Conservation (phyloP, 2,797 vertebrate genomes). For the Intellagama lesueurii region DNA sequence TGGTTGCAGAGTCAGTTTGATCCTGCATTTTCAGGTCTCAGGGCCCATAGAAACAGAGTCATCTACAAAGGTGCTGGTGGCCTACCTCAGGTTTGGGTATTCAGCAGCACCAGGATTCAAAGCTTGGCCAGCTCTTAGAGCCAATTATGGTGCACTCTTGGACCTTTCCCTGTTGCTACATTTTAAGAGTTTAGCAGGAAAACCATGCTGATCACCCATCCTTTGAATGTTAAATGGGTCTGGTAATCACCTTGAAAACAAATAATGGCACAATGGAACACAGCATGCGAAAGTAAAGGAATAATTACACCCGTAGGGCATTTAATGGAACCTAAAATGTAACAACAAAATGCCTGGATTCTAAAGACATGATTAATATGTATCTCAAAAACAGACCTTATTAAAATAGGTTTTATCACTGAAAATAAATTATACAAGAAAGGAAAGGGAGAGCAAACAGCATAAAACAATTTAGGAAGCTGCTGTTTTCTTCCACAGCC, state of each 20-base stretch:
- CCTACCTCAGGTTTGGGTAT: neutral
- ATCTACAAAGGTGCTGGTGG: neutral
- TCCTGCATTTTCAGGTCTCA: neutral
- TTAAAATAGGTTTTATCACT: slow-evolving; percentile 39
- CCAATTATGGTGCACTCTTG: neutral
- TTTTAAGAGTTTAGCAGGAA: neutral
- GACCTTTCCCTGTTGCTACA: neutral
- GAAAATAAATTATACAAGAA: slow-evolving; percentile 45
- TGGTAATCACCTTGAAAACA: slow-evolving; percentile 29
- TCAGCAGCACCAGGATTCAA: neutral
- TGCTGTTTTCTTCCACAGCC: slow-evolving; percentile 22
- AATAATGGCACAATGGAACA: slow-evolving; percentile 16
- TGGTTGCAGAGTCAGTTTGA: neutral
- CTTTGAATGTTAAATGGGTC: neutral
- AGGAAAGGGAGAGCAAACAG: slow-evolving; percentile 1
- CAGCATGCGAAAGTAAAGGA: slow-evolving; percentile 44
- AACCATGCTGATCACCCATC: neutral
- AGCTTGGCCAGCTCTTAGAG: neutral
- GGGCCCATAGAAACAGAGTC: neutral
- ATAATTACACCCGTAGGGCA: slow-evolving; percentile 21
- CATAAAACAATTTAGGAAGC: neutral
- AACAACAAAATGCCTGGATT: slow-evolving; percentile 20
- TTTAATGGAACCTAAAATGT: slow-evolving; percentile 14
- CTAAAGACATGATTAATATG: slow-evolving; percentile 44
- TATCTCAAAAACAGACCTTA: slow-evolving; percentile 36